phyloP scores from a whole-genome alignment of 2,797 vertebrate species.

The Macropus fuliginosus region DNA sequence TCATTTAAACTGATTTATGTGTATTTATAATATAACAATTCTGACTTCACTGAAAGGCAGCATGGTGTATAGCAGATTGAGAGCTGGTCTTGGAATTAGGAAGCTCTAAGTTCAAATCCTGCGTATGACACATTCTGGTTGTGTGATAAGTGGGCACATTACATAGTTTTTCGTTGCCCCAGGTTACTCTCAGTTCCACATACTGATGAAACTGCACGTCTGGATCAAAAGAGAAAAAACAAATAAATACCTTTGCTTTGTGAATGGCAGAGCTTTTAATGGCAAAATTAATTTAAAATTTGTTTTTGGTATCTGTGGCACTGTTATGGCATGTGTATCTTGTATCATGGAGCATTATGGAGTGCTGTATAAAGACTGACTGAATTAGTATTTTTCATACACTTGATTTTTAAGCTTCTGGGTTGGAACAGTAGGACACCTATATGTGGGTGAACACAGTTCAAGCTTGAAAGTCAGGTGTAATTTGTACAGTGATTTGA shows the following conservation, averaged over 20 bases:
- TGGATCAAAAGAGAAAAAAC: not conserved
- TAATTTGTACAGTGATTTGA: constrained; percentile 9
- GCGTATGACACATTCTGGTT: not conserved
- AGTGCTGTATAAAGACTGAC: not conserved
- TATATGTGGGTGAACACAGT: constrained; percentile 16
- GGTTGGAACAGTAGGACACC: constrained; percentile 9
- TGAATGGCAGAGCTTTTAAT: not conserved
- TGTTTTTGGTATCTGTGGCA: not conserved
- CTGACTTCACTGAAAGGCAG: not conserved
- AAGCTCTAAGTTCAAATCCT: not conserved
- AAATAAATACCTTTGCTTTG: not conserved
- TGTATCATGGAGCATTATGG: not conserved
- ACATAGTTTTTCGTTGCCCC: not conserved
- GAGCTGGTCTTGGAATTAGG: not conserved
- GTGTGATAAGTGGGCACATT: not conserved
- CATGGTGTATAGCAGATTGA: not conserved
- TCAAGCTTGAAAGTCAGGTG: constrained; percentile 19
- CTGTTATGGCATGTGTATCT: not conserved
- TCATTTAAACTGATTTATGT: not conserved
- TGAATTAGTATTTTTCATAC: constrained; percentile 35
- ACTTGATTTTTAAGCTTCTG: constrained; percentile 42
- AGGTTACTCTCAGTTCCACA: not conserved
- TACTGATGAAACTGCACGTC: not conserved
- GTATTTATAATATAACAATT: not conserved
- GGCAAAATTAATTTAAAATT: not conserved